Conservation (phyloP, 2,113 vertebrate species). For the Xenopus laevis region DNA sequence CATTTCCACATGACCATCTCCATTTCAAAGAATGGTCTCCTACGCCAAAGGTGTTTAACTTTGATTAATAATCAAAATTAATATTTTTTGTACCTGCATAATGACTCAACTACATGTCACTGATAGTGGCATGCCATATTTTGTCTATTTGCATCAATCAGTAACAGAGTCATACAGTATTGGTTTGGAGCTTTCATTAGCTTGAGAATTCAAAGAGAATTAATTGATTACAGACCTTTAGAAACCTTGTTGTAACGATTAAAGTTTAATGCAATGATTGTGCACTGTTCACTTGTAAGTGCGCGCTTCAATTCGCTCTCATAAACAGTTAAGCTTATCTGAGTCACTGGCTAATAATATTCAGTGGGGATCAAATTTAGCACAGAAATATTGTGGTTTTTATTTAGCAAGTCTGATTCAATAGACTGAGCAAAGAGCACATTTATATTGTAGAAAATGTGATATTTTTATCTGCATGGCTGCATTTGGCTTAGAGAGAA, state of each 20-base stretch:
- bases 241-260: background rate
- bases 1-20: no score
- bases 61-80: no score
- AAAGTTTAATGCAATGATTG: background rate
- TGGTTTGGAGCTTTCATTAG: no score
- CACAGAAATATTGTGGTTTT: slow-evolving; percentile 1
- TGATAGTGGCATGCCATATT: no score
- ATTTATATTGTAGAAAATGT: slow-evolving; percentile 10
- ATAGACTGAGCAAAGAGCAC: slow-evolving; percentile 4
- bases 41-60: no score
- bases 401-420: slow-evolving; percentile 19
- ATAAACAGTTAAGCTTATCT: background rate
- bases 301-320: background rate
- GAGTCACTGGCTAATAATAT: slow-evolving; percentile 8
- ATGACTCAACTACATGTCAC: background rate
- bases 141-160: slow-evolving; percentile 9
- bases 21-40: no score
- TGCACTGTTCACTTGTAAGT: background rate
- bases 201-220: no score
- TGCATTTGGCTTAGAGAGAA: background rate
- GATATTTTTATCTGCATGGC: slow-evolving; percentile 16
- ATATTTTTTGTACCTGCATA: slow-evolving; percentile 1
- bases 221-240: no score
- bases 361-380: background rate
- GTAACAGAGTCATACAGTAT: no score